These are phyloP conservation scores for Damaliscus lunatus DNA, from an alignment of 2,113 vertebrate species.

Conservation along the genomic window DNA sequence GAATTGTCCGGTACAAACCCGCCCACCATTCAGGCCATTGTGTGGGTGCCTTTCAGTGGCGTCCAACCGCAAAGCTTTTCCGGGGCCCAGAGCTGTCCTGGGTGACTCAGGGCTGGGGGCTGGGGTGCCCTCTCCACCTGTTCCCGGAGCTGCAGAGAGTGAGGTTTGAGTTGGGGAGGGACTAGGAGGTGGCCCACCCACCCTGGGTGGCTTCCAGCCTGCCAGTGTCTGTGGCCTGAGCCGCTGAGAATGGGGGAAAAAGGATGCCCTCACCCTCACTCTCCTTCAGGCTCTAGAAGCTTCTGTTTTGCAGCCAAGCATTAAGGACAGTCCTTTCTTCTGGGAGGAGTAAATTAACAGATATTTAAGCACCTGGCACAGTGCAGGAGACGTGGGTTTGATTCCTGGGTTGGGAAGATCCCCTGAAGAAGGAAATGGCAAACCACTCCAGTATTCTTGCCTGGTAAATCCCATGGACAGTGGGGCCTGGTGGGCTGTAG, in stretches of 20 bases:
- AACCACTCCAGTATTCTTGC: not conserved
- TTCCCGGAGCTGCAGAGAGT: not conserved
- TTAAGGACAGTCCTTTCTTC: not conserved
- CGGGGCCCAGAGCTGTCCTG: not conserved
- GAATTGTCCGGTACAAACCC: not conserved
- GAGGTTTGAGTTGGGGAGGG: too few relatives aligned
- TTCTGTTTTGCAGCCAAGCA: not conserved
- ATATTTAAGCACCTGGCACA: not conserved
- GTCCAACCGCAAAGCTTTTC: not conserved
- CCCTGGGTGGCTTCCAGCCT: not conserved
- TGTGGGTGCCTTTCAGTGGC: not conserved
- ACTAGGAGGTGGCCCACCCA: rapidly evolving
- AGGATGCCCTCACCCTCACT: too few relatives aligned
- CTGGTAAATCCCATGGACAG: not conserved
- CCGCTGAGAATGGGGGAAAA: not conserved
- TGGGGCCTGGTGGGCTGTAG: not conserved
- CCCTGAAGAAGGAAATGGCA: not conserved
- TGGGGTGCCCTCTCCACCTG: not conserved
- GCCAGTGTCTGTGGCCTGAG: rapidly evolving
- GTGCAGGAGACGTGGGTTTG: not conserved
- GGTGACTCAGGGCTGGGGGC: not conserved
- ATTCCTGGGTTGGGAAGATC: not conserved
- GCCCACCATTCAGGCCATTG: constrained; percentile 6
- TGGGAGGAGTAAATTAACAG: not conserved
- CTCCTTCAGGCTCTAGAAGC: not conserved